phyloP scores from a whole-genome alignment of 2,113 vertebrate genomes.

The Peromyscus maniculatus region DNA sequence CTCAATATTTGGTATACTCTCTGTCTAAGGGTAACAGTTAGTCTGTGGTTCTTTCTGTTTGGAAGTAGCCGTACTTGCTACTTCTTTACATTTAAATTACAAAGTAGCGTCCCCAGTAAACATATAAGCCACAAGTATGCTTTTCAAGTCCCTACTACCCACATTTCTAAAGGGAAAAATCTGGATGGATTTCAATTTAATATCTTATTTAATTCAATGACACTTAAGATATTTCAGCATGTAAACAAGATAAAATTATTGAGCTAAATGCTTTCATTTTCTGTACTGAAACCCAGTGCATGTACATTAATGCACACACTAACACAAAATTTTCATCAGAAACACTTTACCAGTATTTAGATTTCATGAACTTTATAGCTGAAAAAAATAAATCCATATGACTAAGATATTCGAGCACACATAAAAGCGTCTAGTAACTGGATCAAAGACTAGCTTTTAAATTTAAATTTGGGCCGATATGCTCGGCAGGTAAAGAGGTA shows the following conservation, averaged over 20 bases:
- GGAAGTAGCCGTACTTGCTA: not conserved
- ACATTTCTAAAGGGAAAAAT: conserved; percentile 31
- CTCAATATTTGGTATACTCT: not conserved
- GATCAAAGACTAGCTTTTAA: not conserved
- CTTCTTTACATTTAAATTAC: conserved; percentile 8
- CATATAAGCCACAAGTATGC: not conserved
- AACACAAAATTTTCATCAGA: conserved; percentile 28
- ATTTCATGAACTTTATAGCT: not conserved
- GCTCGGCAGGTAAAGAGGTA: not conserved
- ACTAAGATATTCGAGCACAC: not conserved
- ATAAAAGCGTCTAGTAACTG: conserved; percentile 26
- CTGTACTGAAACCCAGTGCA: not conserved
- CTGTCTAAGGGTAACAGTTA: not conserved
- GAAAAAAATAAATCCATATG: conserved; percentile 31
- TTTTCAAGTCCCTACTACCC: not conserved
- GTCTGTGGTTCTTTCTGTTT: not conserved
- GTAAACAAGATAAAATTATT: not conserved
- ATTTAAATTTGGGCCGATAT: not conserved
- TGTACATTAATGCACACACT: not conserved
- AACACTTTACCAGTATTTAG: conserved; percentile 11
- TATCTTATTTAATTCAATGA: conserved; percentile 24
- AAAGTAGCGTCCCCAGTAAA: not conserved
- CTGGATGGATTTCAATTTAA: conserved; percentile 34
- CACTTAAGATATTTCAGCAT: conserved; percentile 38
- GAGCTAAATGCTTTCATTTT: not conserved